Base-by-base conservation (phyloP, 2,113 vertebrate species). In the Peromyscus californicus region DNA sequence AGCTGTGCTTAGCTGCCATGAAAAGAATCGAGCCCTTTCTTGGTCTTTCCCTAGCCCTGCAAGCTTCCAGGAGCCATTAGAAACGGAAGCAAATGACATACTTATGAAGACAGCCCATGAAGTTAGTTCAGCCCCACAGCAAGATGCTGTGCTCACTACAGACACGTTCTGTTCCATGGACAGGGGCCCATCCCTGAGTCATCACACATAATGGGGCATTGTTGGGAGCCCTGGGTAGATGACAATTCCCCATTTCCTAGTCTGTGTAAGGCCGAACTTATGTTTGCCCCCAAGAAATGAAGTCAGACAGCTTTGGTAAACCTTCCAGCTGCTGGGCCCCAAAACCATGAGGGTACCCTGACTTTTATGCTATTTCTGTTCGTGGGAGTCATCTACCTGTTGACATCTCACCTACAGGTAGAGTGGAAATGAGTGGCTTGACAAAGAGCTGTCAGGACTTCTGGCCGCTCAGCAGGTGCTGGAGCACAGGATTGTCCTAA, bases 161-260 rank as follows among this genome's bases (percentile, higher is more conserved):
- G 98, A 92, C 98, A 98, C 98, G 98, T 84, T 98, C 22, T 98
- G 98, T 99, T 98, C 98, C 97, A 72, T 98, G 98, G 98, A 98
- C 98, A 93, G 39, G 74, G 96, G 98, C 98, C 99, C 98, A 98
- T 97, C 95, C 94, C 92, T 99, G 98, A 99, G 97, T 99, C 99
- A 99, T 98, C 96, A 97, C 87, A 97, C 97, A 99, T 98, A 99
- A 99, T 97, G 97, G 97, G 97, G 98, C 98, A 98, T 98, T 99
- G 98, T 98, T 98, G 97, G 97, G 98, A 98, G 96, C 97, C 97
- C 97, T 97, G 98, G 98, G 98, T 98, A 98, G 98, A 98, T 98
- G 98, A 98, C 98, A 98, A 98, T 98, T 98, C 98, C 98, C 97
- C 98, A 96, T 93, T 98, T 98, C 98, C 98, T 97, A 36, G 98